A percentile compares a stretch with the other conserved stretches of the same genome.
Conservation (phyloP, 2,888 invertebrate genomes). For the Oscheius sp. region DNA sequence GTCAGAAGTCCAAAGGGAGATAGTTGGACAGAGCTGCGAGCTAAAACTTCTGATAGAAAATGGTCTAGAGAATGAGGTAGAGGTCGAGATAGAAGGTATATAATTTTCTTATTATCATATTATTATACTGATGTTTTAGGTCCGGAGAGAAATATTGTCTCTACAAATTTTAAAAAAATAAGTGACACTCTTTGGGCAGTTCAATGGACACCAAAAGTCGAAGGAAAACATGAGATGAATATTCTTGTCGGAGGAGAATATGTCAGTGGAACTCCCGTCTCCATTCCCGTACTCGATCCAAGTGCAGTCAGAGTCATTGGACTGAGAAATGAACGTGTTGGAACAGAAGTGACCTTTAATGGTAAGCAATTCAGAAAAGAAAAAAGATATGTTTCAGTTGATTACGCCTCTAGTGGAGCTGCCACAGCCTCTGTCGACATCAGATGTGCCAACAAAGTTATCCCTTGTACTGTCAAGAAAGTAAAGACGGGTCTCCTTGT, state of each 20-base stretch:
- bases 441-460: conserved; percentile 75
- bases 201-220: conserved; percentile 61
- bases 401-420: conserved; percentile 83
- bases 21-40: conserved; percentile 49
- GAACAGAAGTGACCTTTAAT: conserved; percentile 72
- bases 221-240: conserved; percentile 49
- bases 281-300: conserved; percentile 79
- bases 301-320: conserved; percentile 73
- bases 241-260: conserved; percentile 52
- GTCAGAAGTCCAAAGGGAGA: conserved; percentile 34
- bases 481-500: conserved; percentile 65
- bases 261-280: conserved; percentile 76
- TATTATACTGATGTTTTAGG: conserved; percentile 37
- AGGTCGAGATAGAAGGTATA: conserved; percentile 51
- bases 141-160: conserved; percentile 56
- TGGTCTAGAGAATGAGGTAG: conserved; percentile 53
- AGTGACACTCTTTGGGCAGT: conserved; percentile 50
- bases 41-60: conserved; percentile 49
- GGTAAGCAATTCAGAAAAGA: conserved; percentile 55
- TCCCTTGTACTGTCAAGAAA: conserved; percentile 57
- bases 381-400: conserved; percentile 77
- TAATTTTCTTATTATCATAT: background rate
- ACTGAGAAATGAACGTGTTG: conserved; percentile 72
- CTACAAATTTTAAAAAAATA: conserved; percentile 48
- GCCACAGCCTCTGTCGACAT: conserved; percentile 84